These are phyloP conservation scores for Choreutis nemorana DNA, from an alignment of 2,888 invertebrate genomes.

Conservation along the genomic window DNA sequence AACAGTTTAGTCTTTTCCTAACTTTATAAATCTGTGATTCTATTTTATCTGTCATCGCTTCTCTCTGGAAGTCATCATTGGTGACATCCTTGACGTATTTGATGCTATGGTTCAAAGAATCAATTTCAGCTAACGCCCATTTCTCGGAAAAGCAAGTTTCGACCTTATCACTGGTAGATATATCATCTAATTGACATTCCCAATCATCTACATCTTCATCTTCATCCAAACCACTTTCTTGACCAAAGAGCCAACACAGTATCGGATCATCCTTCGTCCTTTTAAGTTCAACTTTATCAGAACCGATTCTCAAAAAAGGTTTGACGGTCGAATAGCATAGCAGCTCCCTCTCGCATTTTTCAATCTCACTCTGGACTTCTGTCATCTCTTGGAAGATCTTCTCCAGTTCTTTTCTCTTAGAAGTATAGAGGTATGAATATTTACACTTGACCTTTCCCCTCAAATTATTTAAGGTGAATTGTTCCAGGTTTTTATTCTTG, in stretches of 20 bases:
- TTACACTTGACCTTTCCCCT: constrained; percentile 38
- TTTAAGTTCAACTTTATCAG: constrained; percentile 23
- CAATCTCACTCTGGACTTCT: constrained; percentile 39
- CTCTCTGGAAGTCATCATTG: constrained; percentile 23
- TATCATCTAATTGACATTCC: constrained; percentile 24
- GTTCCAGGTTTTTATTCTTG: constrained; percentile 61
- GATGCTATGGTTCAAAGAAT: constrained; percentile 36
- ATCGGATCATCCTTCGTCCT: constrained; percentile 32
- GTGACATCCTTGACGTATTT: constrained; percentile 35
- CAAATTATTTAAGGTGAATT: constrained; percentile 54
- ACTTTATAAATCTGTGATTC: constrained; percentile 27
- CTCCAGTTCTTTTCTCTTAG: constrained; percentile 34
- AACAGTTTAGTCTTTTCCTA: constrained; percentile 29
- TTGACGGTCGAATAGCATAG: constrained; percentile 33
- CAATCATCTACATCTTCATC: constrained; percentile 22
- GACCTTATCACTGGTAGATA: constrained; percentile 18
- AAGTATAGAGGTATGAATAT: constrained; percentile 36
- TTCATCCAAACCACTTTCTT: constrained; percentile 14
- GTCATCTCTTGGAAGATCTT: constrained; percentile 37
- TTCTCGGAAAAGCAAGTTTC: constrained; percentile 46
- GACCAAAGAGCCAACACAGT: constrained; percentile 38
- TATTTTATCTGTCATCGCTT: constrained; percentile 32
- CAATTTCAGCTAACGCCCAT: constrained; percentile 36
- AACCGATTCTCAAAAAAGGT: constrained; percentile 24
- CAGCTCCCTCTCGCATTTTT: constrained; percentile 44